Percentiles rank a stretch among this genome's conserved stretches.
These are phyloP conservation scores for Metridium senile DNA, from an alignment of 92 coral and sea anemone species.

Conservation along the genomic window DNA sequence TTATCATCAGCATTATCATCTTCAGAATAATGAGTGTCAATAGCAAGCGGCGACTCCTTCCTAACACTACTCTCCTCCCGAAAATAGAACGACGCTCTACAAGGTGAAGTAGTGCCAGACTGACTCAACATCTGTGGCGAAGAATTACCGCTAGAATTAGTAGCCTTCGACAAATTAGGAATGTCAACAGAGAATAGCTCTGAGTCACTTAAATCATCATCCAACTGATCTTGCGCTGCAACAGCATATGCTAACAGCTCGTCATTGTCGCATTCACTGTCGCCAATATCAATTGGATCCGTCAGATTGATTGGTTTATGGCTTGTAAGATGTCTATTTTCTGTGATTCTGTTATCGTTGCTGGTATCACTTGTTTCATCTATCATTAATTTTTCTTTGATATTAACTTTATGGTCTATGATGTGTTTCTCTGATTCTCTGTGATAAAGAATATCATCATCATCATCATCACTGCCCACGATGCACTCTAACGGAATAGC, in stretches of 20 bases:
- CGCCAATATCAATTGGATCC: neutral
- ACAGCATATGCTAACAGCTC: conserved; percentile 75
- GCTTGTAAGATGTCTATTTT: too few relatives aligned
- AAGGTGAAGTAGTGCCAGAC: neutral
- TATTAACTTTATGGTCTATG: too few relatives aligned
- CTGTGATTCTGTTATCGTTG: neutral
- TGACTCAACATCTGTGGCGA: neutral
- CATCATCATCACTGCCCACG: neutral
- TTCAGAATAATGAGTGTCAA: neutral
- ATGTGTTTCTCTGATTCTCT: neutral
- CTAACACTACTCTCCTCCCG: neutral
- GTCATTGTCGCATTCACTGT: conserved; percentile 58
- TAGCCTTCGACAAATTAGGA: conserved; percentile 12
- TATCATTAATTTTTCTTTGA: too few relatives aligned
- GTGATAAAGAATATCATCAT: neutral
- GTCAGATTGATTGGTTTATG: too few relatives aligned
- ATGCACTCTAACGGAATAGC: neutral
- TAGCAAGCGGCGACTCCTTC: neutral
- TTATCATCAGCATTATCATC: too few relatives aligned
- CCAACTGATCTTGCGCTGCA: conserved; percentile 67
- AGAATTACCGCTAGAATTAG: neutral
- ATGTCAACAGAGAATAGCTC: conserved; percentile 71
- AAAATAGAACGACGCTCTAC: neutral
- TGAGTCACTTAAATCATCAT: conserved; percentile 84
- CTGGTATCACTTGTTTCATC: neutral